Evolutionary conservation across 2,888 invertebrate species (phyloP), one percentile per base, ranked within the genome.

Genomic region (Lepidocyrtinus sp.): DNA sequence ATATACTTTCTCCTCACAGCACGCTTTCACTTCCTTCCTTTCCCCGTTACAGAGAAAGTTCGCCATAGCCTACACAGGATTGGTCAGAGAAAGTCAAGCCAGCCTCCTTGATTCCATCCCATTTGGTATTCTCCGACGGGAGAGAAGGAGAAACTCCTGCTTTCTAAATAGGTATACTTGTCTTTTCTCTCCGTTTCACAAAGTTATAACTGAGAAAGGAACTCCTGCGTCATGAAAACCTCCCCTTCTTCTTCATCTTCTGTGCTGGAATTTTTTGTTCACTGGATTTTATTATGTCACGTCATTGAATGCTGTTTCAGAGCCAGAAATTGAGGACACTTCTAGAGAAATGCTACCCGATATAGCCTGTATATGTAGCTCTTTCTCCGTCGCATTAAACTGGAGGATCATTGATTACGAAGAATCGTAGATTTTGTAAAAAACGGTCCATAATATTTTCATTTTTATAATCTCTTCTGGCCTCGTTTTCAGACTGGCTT

Each of bases 61-160:
- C 59, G 64, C 74, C 73, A 70, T 81, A 59, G 50, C 67, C 50
- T 64, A 72, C 61, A 61, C 72, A 27, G 81, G 85, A 85, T 85
- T 85, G 85, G 85, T 25, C 55, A 75, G 76, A 62, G 82, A 79
- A 85, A 83, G 78, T 75, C 55, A 71, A 74, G 59, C 59, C 73
- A 77, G 27, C 67, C 85, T 81, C 82, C 85, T 75, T 73, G 65
- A 72, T 71, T 67, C 24, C 45, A 27, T 72, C 25, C 70, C 68
- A 36, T 83, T 84, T 84, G 83, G 83, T 70, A 72, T 77, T 67
- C 65, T 26, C 21, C 12, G 59, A 21, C 24, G 25, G 26, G 21
- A 65, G 62, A 77, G 67, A 67, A 72, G 36, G 12, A 36, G 7
- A 36, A 36, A 77, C 77, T 72, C 67, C 67, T 72, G 71, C 77